Percentiles rank a stretch among this genome's conserved stretches.
Evolutionary conservation across 30 jellyfish, hydroid and myxozoan genomes (phyloP).

Genomic region (Aurelia coerulea): DNA sequence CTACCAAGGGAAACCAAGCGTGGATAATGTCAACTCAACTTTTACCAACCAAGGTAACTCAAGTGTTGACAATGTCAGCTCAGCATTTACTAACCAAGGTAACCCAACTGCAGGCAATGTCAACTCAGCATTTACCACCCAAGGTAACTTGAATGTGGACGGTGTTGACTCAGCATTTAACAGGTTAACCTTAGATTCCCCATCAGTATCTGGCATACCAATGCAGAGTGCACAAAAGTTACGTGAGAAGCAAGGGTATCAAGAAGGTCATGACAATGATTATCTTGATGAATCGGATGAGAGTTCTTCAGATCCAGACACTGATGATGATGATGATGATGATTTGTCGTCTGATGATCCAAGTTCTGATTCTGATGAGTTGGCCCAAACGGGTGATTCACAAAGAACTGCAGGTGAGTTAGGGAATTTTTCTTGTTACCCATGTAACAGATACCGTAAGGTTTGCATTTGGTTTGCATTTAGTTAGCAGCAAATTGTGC

Average conservation of each 20-base stretch:
- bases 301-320: not conserved
- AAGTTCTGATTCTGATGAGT: constrained; percentile 5
- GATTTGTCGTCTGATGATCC: not conserved
- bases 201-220: not conserved
- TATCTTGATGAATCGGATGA: not conserved
- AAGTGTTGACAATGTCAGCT: no score
- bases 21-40: no score
- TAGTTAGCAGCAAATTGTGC: no score
- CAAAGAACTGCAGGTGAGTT: not conserved
- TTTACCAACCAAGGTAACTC: no score
- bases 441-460: not conserved
- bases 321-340: not conserved
- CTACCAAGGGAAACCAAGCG: no score
- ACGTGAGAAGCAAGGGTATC: not conserved
- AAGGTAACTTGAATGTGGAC: not conserved
- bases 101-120: no score
- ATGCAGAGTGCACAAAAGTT: not conserved
- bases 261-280: not conserved
- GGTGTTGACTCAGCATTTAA: not conserved
- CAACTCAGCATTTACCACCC: no score
- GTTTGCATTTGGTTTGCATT: no score
- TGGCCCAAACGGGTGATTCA: constrained; percentile 1
- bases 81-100: no score
- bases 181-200: not conserved
- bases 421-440: not conserved